These are phyloP conservation scores for Frankliniella fusca DNA, from an alignment of 2,888 invertebrate genomes.

Conservation along the genomic window DNA sequence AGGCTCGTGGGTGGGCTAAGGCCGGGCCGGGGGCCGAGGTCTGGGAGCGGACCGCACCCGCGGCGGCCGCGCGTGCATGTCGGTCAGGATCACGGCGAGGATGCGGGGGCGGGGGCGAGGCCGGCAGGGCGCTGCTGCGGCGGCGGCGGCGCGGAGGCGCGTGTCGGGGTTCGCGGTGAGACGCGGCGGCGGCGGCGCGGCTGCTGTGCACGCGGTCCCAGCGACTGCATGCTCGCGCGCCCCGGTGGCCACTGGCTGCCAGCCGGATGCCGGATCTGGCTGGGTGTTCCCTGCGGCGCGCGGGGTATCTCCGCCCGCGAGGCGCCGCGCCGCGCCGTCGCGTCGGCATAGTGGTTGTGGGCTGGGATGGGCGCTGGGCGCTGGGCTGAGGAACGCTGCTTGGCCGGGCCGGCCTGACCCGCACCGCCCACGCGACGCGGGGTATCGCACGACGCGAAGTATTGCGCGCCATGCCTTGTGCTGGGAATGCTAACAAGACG, in stretches of 20 bases:
- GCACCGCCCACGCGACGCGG: not conserved
- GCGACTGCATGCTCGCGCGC: slow-evolving; percentile 20
- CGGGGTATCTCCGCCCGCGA: too few species aligned
- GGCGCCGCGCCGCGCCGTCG: too few species aligned
- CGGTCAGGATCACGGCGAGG: not conserved
- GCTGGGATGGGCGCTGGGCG: too few species aligned
- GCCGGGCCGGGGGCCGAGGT: not conserved
- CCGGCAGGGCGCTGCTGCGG: not conserved
- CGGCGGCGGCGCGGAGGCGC: not conserved
- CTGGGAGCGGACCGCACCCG: not conserved
- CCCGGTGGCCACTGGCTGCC: not conserved
- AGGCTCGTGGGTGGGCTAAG: not conserved
- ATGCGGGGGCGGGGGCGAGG: not conserved
- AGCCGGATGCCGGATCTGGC: not conserved
- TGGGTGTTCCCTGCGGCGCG: not conserved
- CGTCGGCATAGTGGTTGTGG: too few species aligned
- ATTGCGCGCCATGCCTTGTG: too few species aligned
- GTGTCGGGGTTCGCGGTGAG: not conserved
- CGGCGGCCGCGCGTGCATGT: not conserved
- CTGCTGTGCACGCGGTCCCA: not conserved
- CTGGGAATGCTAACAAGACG: too few species aligned
- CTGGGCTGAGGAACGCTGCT: too few species aligned
- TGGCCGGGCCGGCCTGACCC: too few species aligned
- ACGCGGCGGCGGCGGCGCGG: not conserved
- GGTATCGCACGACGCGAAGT: too few species aligned